Evolutionary conservation across 2,888 invertebrate genomes (phyloP).

Genomic region (Loripinus fragilis): DNA sequence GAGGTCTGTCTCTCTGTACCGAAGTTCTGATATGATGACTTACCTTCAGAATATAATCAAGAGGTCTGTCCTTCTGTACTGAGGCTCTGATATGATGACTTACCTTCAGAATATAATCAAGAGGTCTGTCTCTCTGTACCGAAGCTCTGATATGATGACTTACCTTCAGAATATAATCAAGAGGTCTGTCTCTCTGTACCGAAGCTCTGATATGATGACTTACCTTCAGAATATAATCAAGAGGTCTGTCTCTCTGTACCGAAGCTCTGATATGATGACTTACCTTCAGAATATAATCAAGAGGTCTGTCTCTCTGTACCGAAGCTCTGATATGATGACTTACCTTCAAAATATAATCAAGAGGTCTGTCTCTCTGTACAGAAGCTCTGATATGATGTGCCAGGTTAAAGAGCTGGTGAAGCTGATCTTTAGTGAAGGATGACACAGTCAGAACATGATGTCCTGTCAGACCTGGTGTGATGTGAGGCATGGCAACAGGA

Average conservation of each 20-base stretch:
- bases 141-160: constrained; percentile 90
- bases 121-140: constrained; percentile 89
- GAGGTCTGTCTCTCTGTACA: constrained; percentile 91
- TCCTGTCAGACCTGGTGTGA: constrained; percentile 84
- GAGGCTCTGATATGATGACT: constrained; percentile 90
- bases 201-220: constrained; percentile 92
- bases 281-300: constrained; percentile 92
- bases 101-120: constrained; percentile 13
- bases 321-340: constrained; percentile 89
- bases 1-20: constrained; percentile 91
- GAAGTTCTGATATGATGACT: constrained; percentile 89
- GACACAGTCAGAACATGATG: constrained; percentile 94
- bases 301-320: constrained; percentile 91
- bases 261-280: constrained; percentile 89
- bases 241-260: constrained; percentile 90
- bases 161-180: constrained; percentile 93
- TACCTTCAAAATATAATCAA: constrained; percentile 93
- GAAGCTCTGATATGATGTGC: constrained; percentile 92
- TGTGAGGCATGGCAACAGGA: constrained; percentile 50
- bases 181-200: constrained; percentile 91
- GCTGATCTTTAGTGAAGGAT: constrained; percentile 91
- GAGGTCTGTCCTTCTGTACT: constrained; percentile 91
- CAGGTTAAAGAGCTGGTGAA: constrained; percentile 96
- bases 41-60: constrained; percentile 93
- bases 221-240: constrained; percentile 96